Evolutionary conservation across 2,797 vertebrate species (phyloP).

Genomic region (Crenichthys baileyi): DNA sequence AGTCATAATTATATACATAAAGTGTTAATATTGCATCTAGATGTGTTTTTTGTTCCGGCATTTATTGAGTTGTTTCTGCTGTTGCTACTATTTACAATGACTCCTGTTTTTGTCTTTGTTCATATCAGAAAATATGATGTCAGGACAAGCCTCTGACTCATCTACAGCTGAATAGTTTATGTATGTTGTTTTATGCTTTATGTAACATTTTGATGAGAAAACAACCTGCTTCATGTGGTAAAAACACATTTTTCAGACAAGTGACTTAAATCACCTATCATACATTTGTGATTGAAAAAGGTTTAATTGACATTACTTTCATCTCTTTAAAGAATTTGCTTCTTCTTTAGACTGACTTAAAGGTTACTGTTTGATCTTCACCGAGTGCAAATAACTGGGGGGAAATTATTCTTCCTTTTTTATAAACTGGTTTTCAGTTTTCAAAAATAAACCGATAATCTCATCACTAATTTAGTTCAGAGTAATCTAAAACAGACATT

Average conservation of each 20-base stretch:
- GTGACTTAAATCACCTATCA: neutral
- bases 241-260: neutral
- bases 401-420: neutral
- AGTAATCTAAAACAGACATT: neutral
- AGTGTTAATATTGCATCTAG: neutral
- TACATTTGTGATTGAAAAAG: neutral
- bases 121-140: constrained; percentile 25
- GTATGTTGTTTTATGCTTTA: neutral
- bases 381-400: neutral
- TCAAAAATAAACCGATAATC: constrained; percentile 2
- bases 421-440: neutral
- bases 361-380: constrained; percentile 26
- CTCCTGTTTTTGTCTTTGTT: constrained; percentile 21
- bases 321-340: constrained; percentile 7
- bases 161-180: constrained; percentile 13
- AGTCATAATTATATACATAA: neutral
- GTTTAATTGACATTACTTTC: constrained; percentile 29
- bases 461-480: neutral
- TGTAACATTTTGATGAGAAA: constrained; percentile 29
- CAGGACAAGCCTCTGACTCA: constrained; percentile 33
- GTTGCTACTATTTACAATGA: constrained; percentile 15
- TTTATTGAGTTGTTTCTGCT: constrained; percentile 10
- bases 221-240: neutral
- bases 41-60: constrained; percentile 11
- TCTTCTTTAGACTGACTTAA: constrained; percentile 7